These are phyloP conservation scores for Patella pellucida DNA, from an alignment of 2,888 invertebrate genomes.

Conservation along the genomic window DNA sequence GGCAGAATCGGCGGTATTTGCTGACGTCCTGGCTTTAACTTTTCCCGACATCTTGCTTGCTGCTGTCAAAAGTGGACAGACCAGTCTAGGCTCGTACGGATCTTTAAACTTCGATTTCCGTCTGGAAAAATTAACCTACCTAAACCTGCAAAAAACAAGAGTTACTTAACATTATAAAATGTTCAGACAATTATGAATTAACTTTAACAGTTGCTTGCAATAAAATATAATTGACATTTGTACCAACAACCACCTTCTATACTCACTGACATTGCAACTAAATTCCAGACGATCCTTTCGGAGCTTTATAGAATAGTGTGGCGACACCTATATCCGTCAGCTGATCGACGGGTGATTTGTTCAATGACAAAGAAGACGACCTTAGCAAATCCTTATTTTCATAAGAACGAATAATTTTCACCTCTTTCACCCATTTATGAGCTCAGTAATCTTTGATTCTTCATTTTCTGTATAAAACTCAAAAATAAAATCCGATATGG, in stretches of 20 bases:
- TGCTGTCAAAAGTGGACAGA: conserved; percentile 50
- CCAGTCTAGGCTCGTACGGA: conserved; percentile 19
- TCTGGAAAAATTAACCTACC: conserved; percentile 16
- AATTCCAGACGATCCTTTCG: conserved; percentile 33
- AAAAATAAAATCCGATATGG: conserved; percentile 11
- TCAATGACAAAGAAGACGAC: conserved; percentile 35
- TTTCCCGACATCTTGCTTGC: conserved; percentile 67
- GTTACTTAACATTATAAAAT: not conserved
- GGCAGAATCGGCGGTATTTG: conserved; percentile 69
- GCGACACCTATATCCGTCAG: conserved; percentile 66
- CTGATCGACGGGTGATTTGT: conserved; percentile 58
- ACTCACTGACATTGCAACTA: not conserved
- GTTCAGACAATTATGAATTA: too few species aligned
- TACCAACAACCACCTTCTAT: too few species aligned
- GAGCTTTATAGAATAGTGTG: conserved; percentile 30
- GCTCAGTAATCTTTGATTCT: not conserved
- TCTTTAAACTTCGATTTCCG: conserved; percentile 16
- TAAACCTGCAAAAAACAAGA: not conserved
- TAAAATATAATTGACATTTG: too few species aligned
- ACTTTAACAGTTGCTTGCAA: too few species aligned
- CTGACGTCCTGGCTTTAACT: conserved; percentile 66
- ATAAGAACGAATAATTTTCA: not conserved
- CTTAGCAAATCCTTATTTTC: conserved; percentile 20
- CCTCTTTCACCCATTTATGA: not conserved
- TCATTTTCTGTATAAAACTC: not conserved